These are phyloP conservation scores for Drosophila sucinea DNA, from an alignment of 1,140 invertebrate species.

Conservation along the genomic window DNA sequence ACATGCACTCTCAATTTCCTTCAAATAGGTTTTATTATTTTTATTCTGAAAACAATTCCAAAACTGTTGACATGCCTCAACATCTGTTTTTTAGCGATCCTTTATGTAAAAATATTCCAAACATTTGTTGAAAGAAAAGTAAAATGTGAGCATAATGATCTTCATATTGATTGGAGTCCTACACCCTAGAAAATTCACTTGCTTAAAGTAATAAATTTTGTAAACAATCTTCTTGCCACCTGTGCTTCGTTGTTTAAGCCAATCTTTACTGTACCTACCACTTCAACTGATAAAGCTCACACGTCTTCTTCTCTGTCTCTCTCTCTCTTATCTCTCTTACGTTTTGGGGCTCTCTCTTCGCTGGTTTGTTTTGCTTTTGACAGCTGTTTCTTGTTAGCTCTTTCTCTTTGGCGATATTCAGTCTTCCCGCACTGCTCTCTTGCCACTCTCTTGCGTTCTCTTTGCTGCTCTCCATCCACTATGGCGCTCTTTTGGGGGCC, in stretches of 20 bases:
- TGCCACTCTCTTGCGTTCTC: constrained; percentile 25
- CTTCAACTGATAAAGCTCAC: constrained; percentile 44
- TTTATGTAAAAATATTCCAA: too few relatives aligned
- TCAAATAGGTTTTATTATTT: too few relatives aligned
- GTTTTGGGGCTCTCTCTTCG: constrained; percentile 28
- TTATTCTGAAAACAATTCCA: too few relatives aligned
- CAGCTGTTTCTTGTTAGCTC: constrained; percentile 35
- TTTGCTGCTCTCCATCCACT: background rate
- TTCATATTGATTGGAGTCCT: too few relatives aligned
- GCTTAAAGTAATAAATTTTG: too few relatives aligned
- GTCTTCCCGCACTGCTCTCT: constrained; percentile 19
- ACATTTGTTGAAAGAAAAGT: too few relatives aligned
- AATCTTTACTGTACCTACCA: background rate
- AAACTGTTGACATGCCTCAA: too few relatives aligned
- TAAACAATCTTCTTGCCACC: background rate
- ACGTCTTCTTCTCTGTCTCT: background rate
- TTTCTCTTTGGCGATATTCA: constrained; percentile 11
- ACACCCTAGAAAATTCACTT: too few relatives aligned
- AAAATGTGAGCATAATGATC: too few relatives aligned
- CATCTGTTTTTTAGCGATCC: too few relatives aligned
- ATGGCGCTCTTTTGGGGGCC: background rate
- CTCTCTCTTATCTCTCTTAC: constrained; percentile 35
- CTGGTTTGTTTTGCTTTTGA: constrained; percentile 49
- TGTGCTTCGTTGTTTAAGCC: background rate
- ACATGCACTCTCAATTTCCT: too few relatives aligned